A percentile compares a stretch with the other conserved stretches of the same genome.
Evolutionary conservation across 1,140 invertebrate species (phyloP).

Genomic region (Sminthurides bifidus): DNA sequence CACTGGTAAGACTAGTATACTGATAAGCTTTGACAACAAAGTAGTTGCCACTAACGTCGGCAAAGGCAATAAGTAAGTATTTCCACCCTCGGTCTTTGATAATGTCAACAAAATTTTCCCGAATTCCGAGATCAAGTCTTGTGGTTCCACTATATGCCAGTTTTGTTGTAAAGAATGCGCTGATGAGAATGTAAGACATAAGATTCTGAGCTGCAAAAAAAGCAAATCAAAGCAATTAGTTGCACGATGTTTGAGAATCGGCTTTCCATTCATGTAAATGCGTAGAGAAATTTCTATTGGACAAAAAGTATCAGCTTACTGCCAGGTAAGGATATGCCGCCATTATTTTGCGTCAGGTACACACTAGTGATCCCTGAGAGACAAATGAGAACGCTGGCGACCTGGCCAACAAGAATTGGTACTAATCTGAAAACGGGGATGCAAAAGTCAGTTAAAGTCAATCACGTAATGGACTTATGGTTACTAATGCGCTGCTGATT

Average conservation of each 20-base stretch:
- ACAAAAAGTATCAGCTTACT: background rate
- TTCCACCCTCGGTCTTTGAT: constrained; percentile 57
- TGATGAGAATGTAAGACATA: constrained; percentile 63
- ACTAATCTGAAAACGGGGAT: too few relatives aligned
- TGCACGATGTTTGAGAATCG: background rate
- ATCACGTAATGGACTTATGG: too few relatives aligned
- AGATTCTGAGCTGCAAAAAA: constrained; percentile 55
- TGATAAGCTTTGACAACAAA: constrained; percentile 60
- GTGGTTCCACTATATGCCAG: constrained; percentile 54
- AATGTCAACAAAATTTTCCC: constrained; percentile 46
- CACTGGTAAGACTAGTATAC: constrained; percentile 50
- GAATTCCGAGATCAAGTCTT: constrained; percentile 31
- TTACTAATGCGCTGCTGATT: too few relatives aligned
- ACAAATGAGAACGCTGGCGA: constrained; percentile 1
- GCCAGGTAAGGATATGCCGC: background rate
- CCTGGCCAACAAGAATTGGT: too few relatives aligned
- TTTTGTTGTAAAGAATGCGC: constrained; percentile 60
- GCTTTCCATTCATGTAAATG: background rate
- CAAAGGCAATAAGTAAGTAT: constrained; percentile 58
- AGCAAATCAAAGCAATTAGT: constrained; percentile 7
- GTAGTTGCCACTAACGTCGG: constrained; percentile 70
- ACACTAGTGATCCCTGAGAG: background rate
- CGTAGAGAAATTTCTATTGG: constrained; percentile 10
- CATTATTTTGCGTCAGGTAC: background rate
- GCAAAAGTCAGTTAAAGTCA: too few relatives aligned